Conservation (phyloP, 1,140 invertebrate genomes). For the Aplysia californica region DNA sequence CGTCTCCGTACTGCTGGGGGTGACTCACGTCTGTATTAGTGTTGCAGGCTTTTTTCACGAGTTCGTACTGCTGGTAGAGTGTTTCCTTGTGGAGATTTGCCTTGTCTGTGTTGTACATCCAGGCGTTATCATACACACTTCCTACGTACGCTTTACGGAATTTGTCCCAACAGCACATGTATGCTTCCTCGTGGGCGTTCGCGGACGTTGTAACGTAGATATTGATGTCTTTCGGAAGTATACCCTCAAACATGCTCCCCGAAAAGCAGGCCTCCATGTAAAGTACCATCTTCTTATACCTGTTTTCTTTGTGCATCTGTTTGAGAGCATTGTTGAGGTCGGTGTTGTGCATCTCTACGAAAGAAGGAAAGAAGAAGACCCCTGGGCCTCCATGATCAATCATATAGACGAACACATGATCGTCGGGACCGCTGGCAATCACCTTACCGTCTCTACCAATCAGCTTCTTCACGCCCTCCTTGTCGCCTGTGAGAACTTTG, state of each 20-base stretch:
- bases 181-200: not conserved
- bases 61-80: not conserved
- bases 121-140: not conserved
- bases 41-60: not conserved
- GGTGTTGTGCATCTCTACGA: slow-evolving; percentile 63
- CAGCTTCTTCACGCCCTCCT: slow-evolving; percentile 61
- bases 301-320: slow-evolving; percentile 69
- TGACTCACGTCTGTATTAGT: too few species aligned
- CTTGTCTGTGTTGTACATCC: not conserved
- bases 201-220: not conserved
- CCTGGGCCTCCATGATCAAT: slow-evolving; percentile 76
- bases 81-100: not conserved
- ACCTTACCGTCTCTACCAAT: slow-evolving; percentile 71
- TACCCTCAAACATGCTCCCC: not conserved
- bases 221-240: not conserved
- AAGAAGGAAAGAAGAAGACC: slow-evolving; percentile 63
- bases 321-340: slow-evolving; percentile 68
- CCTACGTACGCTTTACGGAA: not conserved
- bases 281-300: slow-evolving; percentile 72
- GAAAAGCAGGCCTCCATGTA: slow-evolving; percentile 71
- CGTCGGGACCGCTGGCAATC: slow-evolving; percentile 72
- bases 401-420: slow-evolving; percentile 76
- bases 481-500: not conserved
- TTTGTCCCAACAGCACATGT: not conserved
- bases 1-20: not conserved